Base-by-base conservation (phyloP, 2,888 invertebrate species). In the Chesias legatella region DNA sequence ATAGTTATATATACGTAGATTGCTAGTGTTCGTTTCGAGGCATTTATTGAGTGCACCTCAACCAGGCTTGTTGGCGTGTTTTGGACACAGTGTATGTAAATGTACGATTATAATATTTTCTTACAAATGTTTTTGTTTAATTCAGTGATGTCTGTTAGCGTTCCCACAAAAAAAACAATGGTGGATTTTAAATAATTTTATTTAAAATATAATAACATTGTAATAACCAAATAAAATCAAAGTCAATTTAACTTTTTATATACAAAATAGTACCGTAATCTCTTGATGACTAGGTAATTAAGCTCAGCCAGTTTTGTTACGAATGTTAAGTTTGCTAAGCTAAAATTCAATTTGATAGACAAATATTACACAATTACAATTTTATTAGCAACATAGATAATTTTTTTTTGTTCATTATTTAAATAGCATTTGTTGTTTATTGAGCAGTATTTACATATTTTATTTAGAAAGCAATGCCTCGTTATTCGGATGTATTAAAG, bases 201-300 rank as follows among this genome's bases (percentile, higher is more conserved):
- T 71, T 79, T 72, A 76, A 67, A 77, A 69, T 73, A 73, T 73
- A 67, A 68, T 63, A 67, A 72, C 60, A 52, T 33, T 48, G 29
- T 43, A 48, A 60, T 62, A 70, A n/a, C 67, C 63, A 70, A 67
- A 70, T 77, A 57, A 61, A 68, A 36, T 33, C 59, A 61, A 67
- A 59, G 54, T 58, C 51, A 58, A 68, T 74, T 57, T 69, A 72
- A 72, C 65, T 66, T 78, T 80, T 82, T 86, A 86, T 86, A 67
- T 86, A 86, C 85, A 86, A 79, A 82, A 81, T 76, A 82, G 68
- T 77, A 63, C 58, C 60, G 55, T 72, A 73, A 76, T 81, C 75
- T 79, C 66, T 71, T 78, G 67, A 69, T 86, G 86, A 85, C 86
- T 85, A 85, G 81, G 65, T 60, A 62, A 46, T 51, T 69, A 78